Base-by-base conservation (phyloP, 2,113 vertebrate genomes). In the Equus quagga region DNA sequence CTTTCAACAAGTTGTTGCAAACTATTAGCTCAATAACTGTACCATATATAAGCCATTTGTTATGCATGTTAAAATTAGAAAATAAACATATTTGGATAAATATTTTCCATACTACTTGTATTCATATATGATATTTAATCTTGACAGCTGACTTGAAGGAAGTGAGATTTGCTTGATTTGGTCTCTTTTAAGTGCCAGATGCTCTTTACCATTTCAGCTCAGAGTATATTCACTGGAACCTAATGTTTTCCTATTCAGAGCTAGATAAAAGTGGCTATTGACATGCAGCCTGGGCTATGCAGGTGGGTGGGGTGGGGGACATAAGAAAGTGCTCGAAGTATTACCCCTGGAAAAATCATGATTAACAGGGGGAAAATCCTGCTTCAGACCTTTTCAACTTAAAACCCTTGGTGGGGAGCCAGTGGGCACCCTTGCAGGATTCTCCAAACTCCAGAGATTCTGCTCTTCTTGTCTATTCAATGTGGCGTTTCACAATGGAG, bases 1-100 rank as follows among this genome's bases (percentile, higher is more conserved):
- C 67, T 89, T 91, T 93, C 73, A 70, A 54, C 8, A 89, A 31
- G 80, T 10, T 41, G 8, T 54, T 87, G 23, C 76, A 51, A 94
- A 13, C 24, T 75, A 33, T 80, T 90, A 92, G 13, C 19, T 64
- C 26, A 95, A 51, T 60, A 31, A 69, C 19, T 92, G 7, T 23
- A 26, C 24, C 33, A 58, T 62, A 7, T 78, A 87, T 76, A 72
- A 72, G 19, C 0, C 17, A 54, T 73, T 46, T 2, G 0, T 7
- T 73, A 54, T 67, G 21, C 5, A 41, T 81, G 19, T 64, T 78
- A 83, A 82, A 93, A 62, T 86, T 62, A 86, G 46, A 72, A 89
- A 79, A 91, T 70, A 79, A 60, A 44, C 31, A 17, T 5, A 79
- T 49, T 64, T 70, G 31, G 64, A 28, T 6, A 54, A 69, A 28